Percentiles rank a stretch among this genome's conserved stretches.
Evolutionary conservation across 2,888 invertebrate species (phyloP).

Genomic region (Caenorhabditis japonica): DNA sequence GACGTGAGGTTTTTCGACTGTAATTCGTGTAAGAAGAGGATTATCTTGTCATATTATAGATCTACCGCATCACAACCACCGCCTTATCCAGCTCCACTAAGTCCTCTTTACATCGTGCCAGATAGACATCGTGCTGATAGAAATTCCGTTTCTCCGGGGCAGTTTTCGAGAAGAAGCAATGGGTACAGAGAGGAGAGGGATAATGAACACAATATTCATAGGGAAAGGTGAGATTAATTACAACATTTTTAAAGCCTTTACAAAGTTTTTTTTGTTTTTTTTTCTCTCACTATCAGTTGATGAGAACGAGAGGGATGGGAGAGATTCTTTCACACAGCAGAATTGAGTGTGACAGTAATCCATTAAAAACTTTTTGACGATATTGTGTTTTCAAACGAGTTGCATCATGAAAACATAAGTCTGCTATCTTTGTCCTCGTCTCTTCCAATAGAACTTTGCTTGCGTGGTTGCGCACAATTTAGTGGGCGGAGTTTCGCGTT

Average conservation of each 20-base stretch:
- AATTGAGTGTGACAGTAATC: too few species aligned
- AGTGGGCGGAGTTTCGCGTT: too few species aligned
- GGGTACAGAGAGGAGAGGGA: constrained; percentile 8
- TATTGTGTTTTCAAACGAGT: too few species aligned
- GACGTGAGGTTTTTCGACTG: constrained; percentile 21
- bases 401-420: too few species aligned
- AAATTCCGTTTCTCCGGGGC: constrained; percentile 21
- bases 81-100: constrained; percentile 33
- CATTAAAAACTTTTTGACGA: too few species aligned
- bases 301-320: background rate
- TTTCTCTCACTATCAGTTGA: background rate
- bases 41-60: too few species aligned
- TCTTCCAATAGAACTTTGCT: too few species aligned
- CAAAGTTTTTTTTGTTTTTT: background rate
- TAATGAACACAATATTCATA: constrained; percentile 32
- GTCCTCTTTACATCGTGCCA: constrained; percentile 46
- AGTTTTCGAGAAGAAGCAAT: constrained; percentile 21
- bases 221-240: constrained; percentile 17
- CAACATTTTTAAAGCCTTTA: background rate
- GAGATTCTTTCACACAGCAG: too few species aligned
- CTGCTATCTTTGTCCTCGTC: too few species aligned
- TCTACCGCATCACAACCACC: constrained; percentile 13
- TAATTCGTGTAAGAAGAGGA: too few species aligned
- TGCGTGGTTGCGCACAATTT: too few species aligned
- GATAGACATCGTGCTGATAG: constrained; percentile 17